Percentiles rank a stretch among this genome's conserved stretches.
Evolutionary conservation across 2,113 vertebrate species (phyloP).

Genomic region (Rutilus rutilus): DNA sequence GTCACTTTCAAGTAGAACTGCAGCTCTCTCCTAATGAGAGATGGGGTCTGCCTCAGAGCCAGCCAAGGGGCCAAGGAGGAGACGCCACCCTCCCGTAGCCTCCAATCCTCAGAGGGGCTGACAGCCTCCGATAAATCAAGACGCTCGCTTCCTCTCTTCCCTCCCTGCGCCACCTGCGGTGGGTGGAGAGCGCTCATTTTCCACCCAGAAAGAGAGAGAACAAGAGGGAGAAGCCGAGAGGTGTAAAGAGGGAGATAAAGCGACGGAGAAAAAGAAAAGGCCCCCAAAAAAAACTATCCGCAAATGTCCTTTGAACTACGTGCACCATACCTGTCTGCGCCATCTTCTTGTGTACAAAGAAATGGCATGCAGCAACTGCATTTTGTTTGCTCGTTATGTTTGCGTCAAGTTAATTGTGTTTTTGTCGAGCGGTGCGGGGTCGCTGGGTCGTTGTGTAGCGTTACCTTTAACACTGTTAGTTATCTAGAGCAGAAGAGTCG

Average conservation of each 20-base stretch:
- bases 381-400: constrained; percentile 20
- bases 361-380: constrained; percentile 5
- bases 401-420: constrained; percentile 33
- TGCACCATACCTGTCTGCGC: background rate
- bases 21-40: constrained; percentile 83
- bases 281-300: background rate
- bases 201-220: constrained; percentile 76
- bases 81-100: constrained; percentile 73
- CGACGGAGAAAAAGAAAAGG: background rate
- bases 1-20: constrained; percentile 85
- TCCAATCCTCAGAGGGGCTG: constrained; percentile 82
- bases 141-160: constrained; percentile 74
- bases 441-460: constrained; percentile 57
- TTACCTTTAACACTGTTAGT: constrained; percentile 60
- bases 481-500: constrained; percentile 71
- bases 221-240: constrained; percentile 45
- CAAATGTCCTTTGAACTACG: constrained; percentile 15
- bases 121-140: constrained; percentile 90
- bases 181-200: constrained; percentile 85
- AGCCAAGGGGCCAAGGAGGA: constrained; percentile 84
- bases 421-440: constrained; percentile 22
- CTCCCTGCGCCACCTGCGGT: constrained; percentile 79
- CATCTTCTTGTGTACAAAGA: constrained; percentile 15
- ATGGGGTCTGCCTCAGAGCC: constrained; percentile 81
- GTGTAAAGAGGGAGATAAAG: constrained; percentile 38